Base-by-base conservation (phyloP, 2,888 invertebrate genomes). In the Erebia epiphron region DNA sequence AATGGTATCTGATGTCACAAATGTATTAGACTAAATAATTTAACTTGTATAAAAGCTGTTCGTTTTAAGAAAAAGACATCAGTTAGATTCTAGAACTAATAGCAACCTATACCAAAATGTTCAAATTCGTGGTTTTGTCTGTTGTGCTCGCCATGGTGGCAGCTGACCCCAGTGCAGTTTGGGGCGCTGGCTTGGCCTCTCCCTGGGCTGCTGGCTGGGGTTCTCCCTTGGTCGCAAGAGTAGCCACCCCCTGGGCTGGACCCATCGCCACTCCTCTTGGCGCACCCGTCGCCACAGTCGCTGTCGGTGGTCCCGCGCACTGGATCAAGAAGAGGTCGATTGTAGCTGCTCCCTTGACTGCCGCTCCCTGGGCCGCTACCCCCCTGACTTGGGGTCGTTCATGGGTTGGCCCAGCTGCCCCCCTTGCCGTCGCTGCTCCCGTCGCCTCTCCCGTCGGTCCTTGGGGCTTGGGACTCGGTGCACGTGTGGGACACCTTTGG, bases 101-200 rank as follows among this genome's bases (percentile, higher is more conserved):
- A 67, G 80, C 90, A 91, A 90, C 89, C 91, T 91, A 92, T 91
- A 92, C 90, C 91, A 93, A 88, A 89, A 94, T 94, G 94, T 91
- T 88, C 82, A 93, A 91, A 88, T 85, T 94, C 94, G 94, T 95
- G 94, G 95, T 95, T 89, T 95, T 95, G 94, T 95, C 94, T 82
- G 94, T 94, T 83, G 88, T 95, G 75, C 82, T 95, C 80, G 94
- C 95, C 82, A 81, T 95, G 73, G 94, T 90, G 79, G 92, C 91
- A 64, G 94, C 95, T 78, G 88, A 83, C 60, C 91, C 92, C 66
- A 88, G 88, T 68, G 90, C 82, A 21, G 70, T 77, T 58, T 65
- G 68, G 72, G 70, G 71, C 41, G 68, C 50, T 41, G 60, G 60
- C 10, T 52, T 67, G 50, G 52, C 67, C 41, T 14, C 67, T n/a